Percentiles rank a stretch among this genome's conserved stretches.
Conservation (phyloP, 2,888 invertebrate species). For the Nowickia ferox region DNA sequence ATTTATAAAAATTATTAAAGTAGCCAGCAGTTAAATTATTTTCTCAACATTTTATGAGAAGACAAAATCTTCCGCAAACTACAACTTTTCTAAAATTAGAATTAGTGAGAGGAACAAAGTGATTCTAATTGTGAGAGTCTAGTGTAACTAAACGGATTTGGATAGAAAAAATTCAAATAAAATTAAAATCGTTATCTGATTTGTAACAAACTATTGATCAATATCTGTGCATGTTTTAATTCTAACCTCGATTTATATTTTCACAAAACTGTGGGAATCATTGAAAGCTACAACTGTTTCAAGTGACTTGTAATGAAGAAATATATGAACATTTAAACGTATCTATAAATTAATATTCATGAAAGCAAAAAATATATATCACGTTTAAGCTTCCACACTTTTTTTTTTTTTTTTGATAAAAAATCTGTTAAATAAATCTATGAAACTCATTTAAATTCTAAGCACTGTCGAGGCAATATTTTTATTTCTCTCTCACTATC, state of each 20-base stretch:
- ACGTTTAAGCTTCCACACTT: slow-evolving; percentile 18
- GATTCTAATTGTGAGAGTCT: no score
- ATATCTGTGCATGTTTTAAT: not conserved
- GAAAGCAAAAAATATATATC: slow-evolving; percentile 23
- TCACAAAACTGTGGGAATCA: not conserved
- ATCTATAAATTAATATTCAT: slow-evolving; percentile 43
- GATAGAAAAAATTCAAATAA: not conserved
- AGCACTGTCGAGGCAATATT: slow-evolving; percentile 12
- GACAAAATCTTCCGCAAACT: no score
- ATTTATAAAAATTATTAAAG: no score
- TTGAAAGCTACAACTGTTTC: slow-evolving; percentile 10
- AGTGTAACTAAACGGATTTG: no score
- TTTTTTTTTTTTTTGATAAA: not conserved
- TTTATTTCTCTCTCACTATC: not conserved
- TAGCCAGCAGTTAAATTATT: no score
- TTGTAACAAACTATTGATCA: not conserved
- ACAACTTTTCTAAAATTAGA: no score
- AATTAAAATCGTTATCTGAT: not conserved
- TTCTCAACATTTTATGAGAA: no score
- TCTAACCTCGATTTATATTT: not conserved
- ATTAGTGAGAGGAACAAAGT: no score
- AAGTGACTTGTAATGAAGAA: not conserved
- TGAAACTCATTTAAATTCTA: slow-evolving; percentile 57
- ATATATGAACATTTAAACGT: not conserved
- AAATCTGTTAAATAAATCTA: not conserved